Conservation (phyloP, 2,113 vertebrate species). For the Epinephelus cyanopodus region DNA sequence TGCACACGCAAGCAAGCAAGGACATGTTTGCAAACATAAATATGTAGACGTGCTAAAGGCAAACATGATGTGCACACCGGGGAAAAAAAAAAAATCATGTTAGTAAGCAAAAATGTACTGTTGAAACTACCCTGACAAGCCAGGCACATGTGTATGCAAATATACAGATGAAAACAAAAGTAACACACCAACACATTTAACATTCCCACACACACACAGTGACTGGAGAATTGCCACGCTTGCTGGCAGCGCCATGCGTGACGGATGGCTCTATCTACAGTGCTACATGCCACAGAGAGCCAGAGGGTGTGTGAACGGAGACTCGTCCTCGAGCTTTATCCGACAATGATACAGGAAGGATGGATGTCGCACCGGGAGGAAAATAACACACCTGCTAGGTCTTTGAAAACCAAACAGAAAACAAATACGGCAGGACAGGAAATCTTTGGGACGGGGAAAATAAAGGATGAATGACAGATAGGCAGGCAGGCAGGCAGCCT, state of each 20-base stretch:
- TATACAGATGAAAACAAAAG: slow-evolving; percentile 38
- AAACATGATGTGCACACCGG: background rate
- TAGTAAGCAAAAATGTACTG: slow-evolving; percentile 1
- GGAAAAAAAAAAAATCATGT: slow-evolving; percentile 27
- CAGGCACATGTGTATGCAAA: slow-evolving; percentile 27
- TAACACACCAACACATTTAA: background rate
- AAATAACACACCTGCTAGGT: slow-evolving; percentile 60
- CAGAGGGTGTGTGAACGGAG: slow-evolving; percentile 59
- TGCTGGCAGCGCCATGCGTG: slow-evolving; percentile 64
- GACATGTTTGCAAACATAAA: slow-evolving; percentile 6
- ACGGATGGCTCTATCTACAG: slow-evolving; percentile 71
- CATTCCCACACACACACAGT: background rate
- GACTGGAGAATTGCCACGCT: slow-evolving; percentile 61
- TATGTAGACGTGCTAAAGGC: slow-evolving; percentile 1
- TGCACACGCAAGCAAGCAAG: slow-evolving; percentile 17
- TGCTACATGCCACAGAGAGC: slow-evolving; percentile 63
- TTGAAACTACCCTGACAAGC: background rate
- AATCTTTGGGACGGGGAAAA: slow-evolving; percentile 7
- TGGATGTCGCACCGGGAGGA: slow-evolving; percentile 50
- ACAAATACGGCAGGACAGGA: slow-evolving; percentile 33
- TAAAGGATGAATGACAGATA: slow-evolving; percentile 4
- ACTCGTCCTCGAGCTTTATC: slow-evolving; percentile 56
- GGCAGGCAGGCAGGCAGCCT: background rate
- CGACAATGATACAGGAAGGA: slow-evolving; percentile 64
- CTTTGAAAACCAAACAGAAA: slow-evolving; percentile 43